Conservation (phyloP, 2,113 vertebrate genomes). For the Salvelinus namaycush region DNA sequence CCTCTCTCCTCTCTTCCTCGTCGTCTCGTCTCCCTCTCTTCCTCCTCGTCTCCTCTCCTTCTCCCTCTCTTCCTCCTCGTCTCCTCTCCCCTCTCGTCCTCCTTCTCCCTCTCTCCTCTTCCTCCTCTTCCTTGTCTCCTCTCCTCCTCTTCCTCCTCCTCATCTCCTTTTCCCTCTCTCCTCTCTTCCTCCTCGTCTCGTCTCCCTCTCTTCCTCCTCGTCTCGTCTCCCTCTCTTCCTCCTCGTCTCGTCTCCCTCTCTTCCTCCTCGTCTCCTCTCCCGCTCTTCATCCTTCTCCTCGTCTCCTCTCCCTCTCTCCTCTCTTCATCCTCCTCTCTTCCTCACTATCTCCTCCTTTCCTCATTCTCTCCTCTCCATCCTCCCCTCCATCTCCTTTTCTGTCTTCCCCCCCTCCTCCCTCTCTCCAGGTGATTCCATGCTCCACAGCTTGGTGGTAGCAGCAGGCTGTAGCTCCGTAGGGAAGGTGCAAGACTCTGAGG, state of each 20-base stretch:
- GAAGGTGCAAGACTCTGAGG: slow-evolving; percentile 97
- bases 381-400: background rate
- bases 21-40: background rate
- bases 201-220: no score
- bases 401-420: background rate
- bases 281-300: no score
- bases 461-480: slow-evolving; percentile 97
- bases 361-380: background rate
- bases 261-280: no score
- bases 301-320: no score
- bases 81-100: background rate
- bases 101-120: background rate
- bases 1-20: background rate
- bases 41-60: no score
- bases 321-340: background rate
- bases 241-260: background rate
- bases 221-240: background rate
- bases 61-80: no score
- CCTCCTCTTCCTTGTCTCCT: no score
- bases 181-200: background rate
- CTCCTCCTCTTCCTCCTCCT: background rate
- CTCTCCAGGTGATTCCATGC: slow-evolving; percentile 84
- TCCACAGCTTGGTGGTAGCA: slow-evolving; percentile 93
- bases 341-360: background rate
- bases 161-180: background rate